Evolutionary conservation across 2,797 vertebrate genomes (phyloP), one percentile per base, ranked within the genome.

Genomic region (Acanthis flammea): DNA sequence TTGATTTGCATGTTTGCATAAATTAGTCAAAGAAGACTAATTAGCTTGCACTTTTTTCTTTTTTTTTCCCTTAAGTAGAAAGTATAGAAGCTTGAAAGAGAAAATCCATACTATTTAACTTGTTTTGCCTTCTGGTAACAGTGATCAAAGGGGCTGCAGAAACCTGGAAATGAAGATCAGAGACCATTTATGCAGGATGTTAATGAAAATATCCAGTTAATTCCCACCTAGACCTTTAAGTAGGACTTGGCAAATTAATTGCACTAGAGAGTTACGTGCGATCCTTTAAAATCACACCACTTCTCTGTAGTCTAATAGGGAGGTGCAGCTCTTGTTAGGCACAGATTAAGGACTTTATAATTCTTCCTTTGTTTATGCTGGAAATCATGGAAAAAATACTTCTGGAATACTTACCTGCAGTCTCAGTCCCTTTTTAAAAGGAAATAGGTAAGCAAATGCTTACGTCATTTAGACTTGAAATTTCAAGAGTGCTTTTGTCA

Each of bases 201-300:
- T 93, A 90, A 95, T 95, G 87, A 63, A 92, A 95, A 81, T 90
- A 88, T 6, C 91, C 82, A 86, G 47, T 88, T 41, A 92, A 90
- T 96, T 96, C 95, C 91, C 82, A 80, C 58, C 78, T 90, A 84
- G 76, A 81, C 91, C 85, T 91, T 93, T 93, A 92, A 92, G 78
- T 81, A 90, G 92, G 68, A 93, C 94, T 81, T 86, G 70, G 82
- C 76, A 94, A 91, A 78, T 92, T 89, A 92, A 83, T 94, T 94
- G 91, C 78, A 16, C 72, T 78, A 68, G 76, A 67, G 21, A 12
- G 42, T 71, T 90, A 4, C 61, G 48, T 83, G 61, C 48, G 48
- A 84, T 86, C 62, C n/a, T 87, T 83, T 63, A 78, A 76, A 88
- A 86, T 91, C 45, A 18, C 54, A 48, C 53, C 33, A 5, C 33